Evolutionary conservation across 2,113 vertebrate genomes (phyloP).

Genomic region (Sarotherodon lohbergeri): DNA sequence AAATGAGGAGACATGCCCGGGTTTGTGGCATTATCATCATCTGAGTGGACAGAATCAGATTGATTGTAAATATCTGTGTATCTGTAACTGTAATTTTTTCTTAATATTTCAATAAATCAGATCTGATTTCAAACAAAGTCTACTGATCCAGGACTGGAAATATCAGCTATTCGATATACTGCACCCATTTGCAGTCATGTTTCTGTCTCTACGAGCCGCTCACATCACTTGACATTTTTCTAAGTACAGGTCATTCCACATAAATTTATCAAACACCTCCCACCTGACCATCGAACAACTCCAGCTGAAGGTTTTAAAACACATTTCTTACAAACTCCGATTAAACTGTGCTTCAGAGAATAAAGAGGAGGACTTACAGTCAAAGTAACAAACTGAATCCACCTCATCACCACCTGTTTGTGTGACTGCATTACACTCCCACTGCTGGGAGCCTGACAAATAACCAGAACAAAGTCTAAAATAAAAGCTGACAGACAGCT

Average conservation of each 20-base stretch:
- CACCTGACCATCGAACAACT: not conserved
- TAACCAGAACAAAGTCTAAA: not conserved
- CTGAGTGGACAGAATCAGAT: accelerated
- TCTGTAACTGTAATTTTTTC: not conserved
- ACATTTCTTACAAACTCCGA: no score
- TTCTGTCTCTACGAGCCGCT: accelerated
- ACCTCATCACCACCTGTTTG: accelerated
- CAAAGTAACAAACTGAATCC: accelerated
- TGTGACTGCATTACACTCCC: not conserved
- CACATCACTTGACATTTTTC: not conserved
- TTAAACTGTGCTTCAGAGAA: no score
- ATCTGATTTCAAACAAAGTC: accelerated
- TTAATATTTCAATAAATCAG: not conserved
- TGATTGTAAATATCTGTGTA: not conserved
- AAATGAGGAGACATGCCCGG: not conserved
- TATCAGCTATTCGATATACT: accelerated
- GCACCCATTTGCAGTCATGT: not conserved
- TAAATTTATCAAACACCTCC: not conserved
- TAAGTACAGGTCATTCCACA: not conserved
- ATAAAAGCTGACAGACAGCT: not conserved
- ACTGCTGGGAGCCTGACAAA: accelerated
- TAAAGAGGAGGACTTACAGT: no score
- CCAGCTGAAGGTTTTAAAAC: no score
- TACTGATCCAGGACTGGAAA: not conserved
- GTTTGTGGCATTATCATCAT: not conserved